Base-by-base conservation (phyloP, 2,797 vertebrate genomes). In the Glyptemys insculpta region DNA sequence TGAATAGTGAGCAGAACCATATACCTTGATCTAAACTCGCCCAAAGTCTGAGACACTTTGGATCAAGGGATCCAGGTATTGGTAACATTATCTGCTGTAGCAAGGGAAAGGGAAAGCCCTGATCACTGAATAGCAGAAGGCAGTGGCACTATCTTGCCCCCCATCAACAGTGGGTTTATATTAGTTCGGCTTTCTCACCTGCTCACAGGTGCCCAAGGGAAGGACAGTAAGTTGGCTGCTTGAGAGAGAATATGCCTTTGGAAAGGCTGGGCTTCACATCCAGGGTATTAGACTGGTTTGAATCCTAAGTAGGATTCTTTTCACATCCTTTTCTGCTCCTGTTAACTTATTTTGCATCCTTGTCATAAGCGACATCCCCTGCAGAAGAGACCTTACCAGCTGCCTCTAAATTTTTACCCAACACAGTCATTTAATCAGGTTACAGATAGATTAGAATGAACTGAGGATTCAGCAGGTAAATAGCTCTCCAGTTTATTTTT, bases 361-460 rank as follows among this genome's bases (percentile, higher is more conserved):
- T 81, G 14, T 11, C 79, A 2, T 49, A 80, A 76, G 19, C 0
- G 91, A 88, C 31, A 86, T 44, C 2, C 49, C n/a, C 50, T 56
- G 8, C 90, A 91, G 37, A 83, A 85, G 86, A 93, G 8, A 8
- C 31, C 25, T 85, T 76, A 5, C 29, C 85, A 37, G 56, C 80
- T 52, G 2, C 23, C 90, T 59, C 15, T 34, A 82, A 9, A 47
- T 29, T 89, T 93, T 91, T 87, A 47, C 94, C 88, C 44, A 2
- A 5, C 59, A 31, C 12, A 92, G 27, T 89, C 86, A 6, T 86
- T 91, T 91, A 83, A 81, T 81, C 41, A 83, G 3, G 25, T 91
- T 88, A 86, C 90, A 87, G 16, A 54, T 86, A 89, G 19, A 54
- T 84, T 72, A 82, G 5, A 74, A 21, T 79, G 59, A 74, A 91